Conservation (phyloP, 2,113 vertebrate genomes). For the Acanthochromis polyacanthus region DNA sequence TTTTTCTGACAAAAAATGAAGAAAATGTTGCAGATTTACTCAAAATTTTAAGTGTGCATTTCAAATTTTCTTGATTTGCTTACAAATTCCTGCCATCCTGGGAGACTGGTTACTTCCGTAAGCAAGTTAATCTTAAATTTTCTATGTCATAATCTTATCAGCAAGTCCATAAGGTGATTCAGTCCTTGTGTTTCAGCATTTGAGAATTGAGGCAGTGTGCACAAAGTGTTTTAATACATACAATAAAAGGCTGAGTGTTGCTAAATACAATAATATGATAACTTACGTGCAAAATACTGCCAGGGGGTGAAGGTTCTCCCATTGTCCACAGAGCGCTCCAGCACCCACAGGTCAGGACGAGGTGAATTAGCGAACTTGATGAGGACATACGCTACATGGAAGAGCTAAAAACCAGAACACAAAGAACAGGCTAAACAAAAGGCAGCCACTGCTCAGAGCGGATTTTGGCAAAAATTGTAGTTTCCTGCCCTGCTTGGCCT, state of each 20-base stretch:
- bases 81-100: too few relatives aligned
- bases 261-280: slow-evolving; percentile 27
- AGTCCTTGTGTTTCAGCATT: too few relatives aligned
- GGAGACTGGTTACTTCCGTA: too few relatives aligned
- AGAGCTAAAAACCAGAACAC: slow-evolving; percentile 87
- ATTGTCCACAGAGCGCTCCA: slow-evolving; percentile 93
- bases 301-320: slow-evolving; percentile 91
- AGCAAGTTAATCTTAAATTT: too few relatives aligned
- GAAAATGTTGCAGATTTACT: too few relatives aligned
- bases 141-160: too few relatives aligned
- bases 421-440: slow-evolving; percentile 52
- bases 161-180: too few relatives aligned
- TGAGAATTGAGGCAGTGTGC: neutral
- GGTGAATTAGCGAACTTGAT: slow-evolving; percentile 97
- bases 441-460: slow-evolving; percentile 23
- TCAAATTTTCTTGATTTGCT: too few relatives aligned
- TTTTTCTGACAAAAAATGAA: neutral
- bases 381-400: slow-evolving; percentile 94
- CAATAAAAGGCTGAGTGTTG: neutral
- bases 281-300: slow-evolving; percentile 98
- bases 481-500: slow-evolving; percentile 65
- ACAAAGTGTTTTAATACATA: neutral
- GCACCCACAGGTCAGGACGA: slow-evolving; percentile 94
- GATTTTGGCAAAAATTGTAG: slow-evolving; percentile 47
- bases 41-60: too few relatives aligned